Conservation (phyloP, 2,113 vertebrate species). For the Thalassarche chlororhynchos region DNA sequence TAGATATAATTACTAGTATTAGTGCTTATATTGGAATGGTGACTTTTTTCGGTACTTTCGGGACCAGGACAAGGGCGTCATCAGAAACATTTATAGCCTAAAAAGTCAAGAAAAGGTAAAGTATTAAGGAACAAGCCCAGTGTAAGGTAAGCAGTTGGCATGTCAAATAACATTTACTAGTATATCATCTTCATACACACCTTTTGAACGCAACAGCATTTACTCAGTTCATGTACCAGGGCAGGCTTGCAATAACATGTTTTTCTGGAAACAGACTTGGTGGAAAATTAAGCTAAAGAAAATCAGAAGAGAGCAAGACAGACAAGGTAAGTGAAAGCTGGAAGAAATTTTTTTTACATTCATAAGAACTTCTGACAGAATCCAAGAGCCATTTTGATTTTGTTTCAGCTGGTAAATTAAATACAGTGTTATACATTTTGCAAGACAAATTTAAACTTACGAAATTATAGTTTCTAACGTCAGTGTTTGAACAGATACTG, state of each 20-base stretch:
- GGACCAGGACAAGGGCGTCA: too few species aligned
- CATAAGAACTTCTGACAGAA: not conserved
- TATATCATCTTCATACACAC: rapidly evolving
- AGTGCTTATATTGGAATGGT: not conserved
- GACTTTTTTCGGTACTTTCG: not conserved
- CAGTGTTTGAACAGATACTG: not conserved
- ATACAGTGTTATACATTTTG: not conserved
- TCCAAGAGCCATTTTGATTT: not conserved
- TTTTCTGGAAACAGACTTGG: not conserved
- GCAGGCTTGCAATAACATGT: not conserved
- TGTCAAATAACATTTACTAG: not conserved
- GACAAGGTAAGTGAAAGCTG: not conserved
- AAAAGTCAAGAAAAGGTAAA: not conserved
- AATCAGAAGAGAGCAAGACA: not conserved
- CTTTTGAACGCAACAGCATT: not conserved
- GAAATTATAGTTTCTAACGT: not conserved
- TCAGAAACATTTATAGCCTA: rapidly evolving
- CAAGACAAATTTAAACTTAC: not conserved
- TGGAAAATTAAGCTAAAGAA: not conserved
- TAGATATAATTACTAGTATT: not conserved
- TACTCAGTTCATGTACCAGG: not conserved
- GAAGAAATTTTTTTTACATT: not conserved
- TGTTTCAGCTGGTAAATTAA: not conserved
- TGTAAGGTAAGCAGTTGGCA: not conserved
- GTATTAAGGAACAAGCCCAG: not conserved